Percentiles rank a stretch among this genome's conserved stretches.
phyloP scores from a whole-genome alignment of 2,113 vertebrate genomes.

The Heterotilapia buettikoferi region DNA sequence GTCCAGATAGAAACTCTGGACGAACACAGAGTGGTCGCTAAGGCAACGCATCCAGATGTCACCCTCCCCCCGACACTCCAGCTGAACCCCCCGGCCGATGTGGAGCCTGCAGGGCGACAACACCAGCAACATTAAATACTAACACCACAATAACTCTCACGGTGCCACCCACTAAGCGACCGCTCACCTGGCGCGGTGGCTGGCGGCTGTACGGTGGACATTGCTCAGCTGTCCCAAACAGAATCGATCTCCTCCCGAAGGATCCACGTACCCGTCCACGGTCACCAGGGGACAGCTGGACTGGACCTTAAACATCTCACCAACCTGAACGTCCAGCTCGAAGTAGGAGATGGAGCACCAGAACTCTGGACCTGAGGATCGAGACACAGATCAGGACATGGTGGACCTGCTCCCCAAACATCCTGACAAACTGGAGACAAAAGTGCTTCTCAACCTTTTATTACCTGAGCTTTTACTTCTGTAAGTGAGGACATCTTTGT shows the following conservation, averaged over 20 bases:
- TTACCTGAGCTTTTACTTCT: background rate
- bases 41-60: slow-evolving; percentile 79
- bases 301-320: slow-evolving; percentile 79
- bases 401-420: background rate
- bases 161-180: background rate
- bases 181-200: slow-evolving; percentile 74
- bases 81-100: slow-evolving; percentile 73
- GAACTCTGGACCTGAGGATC: slow-evolving; percentile 69
- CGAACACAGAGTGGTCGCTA: slow-evolving; percentile 76
- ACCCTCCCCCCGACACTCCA: slow-evolving; percentile 76
- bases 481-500: background rate
- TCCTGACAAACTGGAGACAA: background rate
- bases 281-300: slow-evolving; percentile 74
- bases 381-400: background rate
- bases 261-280: slow-evolving; percentile 77
- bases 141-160: background rate
- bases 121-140: background rate
- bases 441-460: background rate
- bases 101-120: slow-evolving; percentile 58
- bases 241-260: slow-evolving; percentile 75
- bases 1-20: slow-evolving; percentile 79
- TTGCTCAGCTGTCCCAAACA: slow-evolving; percentile 77
- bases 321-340: slow-evolving; percentile 80
- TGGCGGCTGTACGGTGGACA: slow-evolving; percentile 70
- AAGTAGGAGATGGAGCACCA: slow-evolving; percentile 81